Conservation (phyloP, 2,888 invertebrate genomes). For the Hemithea aestivaria region DNA sequence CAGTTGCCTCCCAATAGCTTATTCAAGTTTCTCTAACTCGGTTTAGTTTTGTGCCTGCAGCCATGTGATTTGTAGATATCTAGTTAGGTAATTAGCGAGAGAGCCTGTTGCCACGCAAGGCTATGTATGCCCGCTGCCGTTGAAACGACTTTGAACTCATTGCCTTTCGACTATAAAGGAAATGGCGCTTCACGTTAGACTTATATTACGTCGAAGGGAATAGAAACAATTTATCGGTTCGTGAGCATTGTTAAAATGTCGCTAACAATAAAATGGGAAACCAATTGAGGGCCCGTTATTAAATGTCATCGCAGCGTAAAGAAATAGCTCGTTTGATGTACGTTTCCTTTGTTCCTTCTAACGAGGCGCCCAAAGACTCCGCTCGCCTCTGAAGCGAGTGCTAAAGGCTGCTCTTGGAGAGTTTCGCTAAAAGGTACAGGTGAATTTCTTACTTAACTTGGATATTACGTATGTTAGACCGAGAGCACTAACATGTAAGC, state of each 20-base stretch:
- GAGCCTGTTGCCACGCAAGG: slow-evolving; percentile 17
- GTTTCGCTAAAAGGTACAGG: slow-evolving; percentile 42
- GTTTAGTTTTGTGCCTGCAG: slow-evolving; percentile 17
- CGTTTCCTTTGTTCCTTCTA: slow-evolving; percentile 59
- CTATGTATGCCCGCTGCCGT: slow-evolving; percentile 1
- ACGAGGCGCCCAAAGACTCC: slow-evolving; percentile 52
- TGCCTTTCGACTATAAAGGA: slow-evolving; percentile 5
- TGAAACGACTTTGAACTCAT: slow-evolving; percentile 3
- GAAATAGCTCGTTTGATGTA: slow-evolving; percentile 61
- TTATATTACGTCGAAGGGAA: slow-evolving; percentile 22
- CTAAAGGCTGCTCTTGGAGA: slow-evolving; percentile 42
- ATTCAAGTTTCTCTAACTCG: slow-evolving; percentile 27
- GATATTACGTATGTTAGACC: slow-evolving; percentile 11
- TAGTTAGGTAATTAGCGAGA: slow-evolving; percentile 27
- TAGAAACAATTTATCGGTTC: slow-evolving; percentile 34
- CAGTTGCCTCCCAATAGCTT: slow-evolving; percentile 28
- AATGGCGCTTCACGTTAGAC: slow-evolving; percentile 14
- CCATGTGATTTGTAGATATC: slow-evolving; percentile 14
- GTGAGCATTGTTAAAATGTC: slow-evolving; percentile 41
- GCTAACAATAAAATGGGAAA: slow-evolving; percentile 48
- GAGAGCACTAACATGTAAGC: slow-evolving; percentile 7
- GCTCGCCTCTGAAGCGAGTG: slow-evolving; percentile 46
- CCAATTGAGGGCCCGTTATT: slow-evolving; percentile 50
- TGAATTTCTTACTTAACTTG: slow-evolving; percentile 29
- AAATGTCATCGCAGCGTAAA: slow-evolving; percentile 54